A percentile compares a stretch with the other conserved stretches of the same genome.
Conservation (phyloP, 2,113 vertebrate species). For the Aegypius monachus region DNA sequence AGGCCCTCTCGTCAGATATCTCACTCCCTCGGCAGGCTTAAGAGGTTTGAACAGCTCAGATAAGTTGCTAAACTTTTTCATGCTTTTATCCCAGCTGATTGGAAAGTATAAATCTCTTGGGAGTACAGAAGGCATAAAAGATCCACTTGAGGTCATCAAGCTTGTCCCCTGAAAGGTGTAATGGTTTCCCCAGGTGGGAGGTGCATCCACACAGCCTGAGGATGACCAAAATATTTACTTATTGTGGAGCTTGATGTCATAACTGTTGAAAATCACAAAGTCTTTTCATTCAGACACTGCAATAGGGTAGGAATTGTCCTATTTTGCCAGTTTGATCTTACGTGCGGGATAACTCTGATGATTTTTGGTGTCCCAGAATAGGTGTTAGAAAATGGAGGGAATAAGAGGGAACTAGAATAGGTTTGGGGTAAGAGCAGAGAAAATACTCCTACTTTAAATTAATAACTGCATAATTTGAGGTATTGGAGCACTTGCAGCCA, state of each 20-base stretch:
- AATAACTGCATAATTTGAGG: neutral
- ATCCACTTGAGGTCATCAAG: neutral
- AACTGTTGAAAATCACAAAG: neutral
- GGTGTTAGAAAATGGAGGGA: neutral
- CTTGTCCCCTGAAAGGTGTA: neutral
- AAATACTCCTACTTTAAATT: neutral
- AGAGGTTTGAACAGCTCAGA: neutral
- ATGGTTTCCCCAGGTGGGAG: neutral
- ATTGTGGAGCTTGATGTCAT: neutral
- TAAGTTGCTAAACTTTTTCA: neutral
- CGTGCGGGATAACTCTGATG: neutral
- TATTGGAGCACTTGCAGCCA: neutral
- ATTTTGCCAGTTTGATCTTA: neutral
- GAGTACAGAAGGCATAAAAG: neutral
- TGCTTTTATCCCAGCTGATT: neutral
- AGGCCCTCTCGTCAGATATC: neutral
- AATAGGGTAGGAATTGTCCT: neutral
- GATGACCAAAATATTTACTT: neutral
- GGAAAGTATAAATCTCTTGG: neutral
- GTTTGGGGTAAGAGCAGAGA: neutral
- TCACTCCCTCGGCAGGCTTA: neutral
- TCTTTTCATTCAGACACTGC: neutral
- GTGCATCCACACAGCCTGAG: neutral
- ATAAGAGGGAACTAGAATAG: neutral
- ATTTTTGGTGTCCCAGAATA: neutral